Conservation (phyloP, 2,888 invertebrate genomes). For the Spialia ferax region DNA sequence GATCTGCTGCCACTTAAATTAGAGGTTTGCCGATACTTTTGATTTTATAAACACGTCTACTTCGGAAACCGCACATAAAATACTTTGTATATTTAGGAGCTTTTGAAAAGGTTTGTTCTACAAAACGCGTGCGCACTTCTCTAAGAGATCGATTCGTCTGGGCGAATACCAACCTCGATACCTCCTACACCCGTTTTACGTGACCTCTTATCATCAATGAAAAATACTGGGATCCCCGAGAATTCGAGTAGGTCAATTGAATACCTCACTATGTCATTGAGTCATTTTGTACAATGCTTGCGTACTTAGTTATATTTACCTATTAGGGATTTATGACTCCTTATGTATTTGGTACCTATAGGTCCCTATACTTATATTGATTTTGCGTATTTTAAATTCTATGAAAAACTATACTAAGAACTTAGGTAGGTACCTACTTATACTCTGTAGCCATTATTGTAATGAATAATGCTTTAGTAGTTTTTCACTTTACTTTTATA, state of each 20-base stretch:
- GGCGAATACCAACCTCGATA: constrained; percentile 47
- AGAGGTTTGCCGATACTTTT: constrained; percentile 50
- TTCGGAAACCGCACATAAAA: background rate
- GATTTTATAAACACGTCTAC: constrained; percentile 40
- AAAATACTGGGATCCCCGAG: constrained; percentile 44
- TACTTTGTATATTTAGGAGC: constrained; percentile 22
- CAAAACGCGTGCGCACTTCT: constrained; percentile 63
- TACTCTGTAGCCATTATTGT: too few species aligned
- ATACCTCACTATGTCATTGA: constrained; percentile 22
- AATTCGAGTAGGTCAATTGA: constrained; percentile 38
- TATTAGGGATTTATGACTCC: background rate
- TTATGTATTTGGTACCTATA: background rate
- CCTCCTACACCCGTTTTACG: constrained; percentile 52
- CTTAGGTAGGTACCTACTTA: too few species aligned
- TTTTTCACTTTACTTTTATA: too few species aligned
- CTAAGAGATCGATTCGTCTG: constrained; percentile 62
- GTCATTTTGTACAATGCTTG: constrained; percentile 16
- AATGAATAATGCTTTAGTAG: too few species aligned
- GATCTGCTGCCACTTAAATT: constrained; percentile 57
- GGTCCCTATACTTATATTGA: too few species aligned
- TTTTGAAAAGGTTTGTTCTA: background rate
- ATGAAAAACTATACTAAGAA: too few species aligned
- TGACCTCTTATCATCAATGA: constrained; percentile 72
- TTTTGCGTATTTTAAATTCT: too few species aligned
- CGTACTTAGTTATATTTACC: too few species aligned